A percentile compares a stretch with the other conserved stretches of the same genome.
Evolutionary conservation across 2,888 invertebrate genomes (phyloP).

Genomic region (Lucinisca nassula): DNA sequence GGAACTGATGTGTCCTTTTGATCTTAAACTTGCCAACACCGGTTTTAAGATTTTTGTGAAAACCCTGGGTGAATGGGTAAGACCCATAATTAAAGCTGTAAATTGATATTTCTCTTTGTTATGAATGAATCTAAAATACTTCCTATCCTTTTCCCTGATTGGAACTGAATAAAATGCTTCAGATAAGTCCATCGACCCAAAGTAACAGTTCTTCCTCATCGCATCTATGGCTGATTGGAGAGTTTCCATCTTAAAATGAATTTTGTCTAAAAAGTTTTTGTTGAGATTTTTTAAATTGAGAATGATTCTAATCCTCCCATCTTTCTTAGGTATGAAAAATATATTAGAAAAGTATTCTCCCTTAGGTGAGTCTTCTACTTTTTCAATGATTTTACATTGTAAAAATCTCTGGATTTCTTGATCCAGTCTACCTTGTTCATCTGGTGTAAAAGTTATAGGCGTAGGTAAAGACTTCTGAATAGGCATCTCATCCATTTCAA

Average conservation of each 20-base stretch:
- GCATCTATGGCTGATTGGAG: slow-evolving; percentile 7
- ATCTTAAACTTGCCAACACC: slow-evolving; percentile 8
- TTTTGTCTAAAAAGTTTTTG: neutral
- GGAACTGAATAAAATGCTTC: slow-evolving; percentile 28
- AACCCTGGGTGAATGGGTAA: slow-evolving; percentile 3
- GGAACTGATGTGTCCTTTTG: slow-evolving; percentile 29
- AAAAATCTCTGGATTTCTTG: slow-evolving; percentile 38
- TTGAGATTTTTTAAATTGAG: slow-evolving; percentile 17
- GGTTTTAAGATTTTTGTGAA: slow-evolving; percentile 35
- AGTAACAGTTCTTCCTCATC: slow-evolving; percentile 28
- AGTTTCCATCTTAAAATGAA: slow-evolving; percentile 41
- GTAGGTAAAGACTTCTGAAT: slow-evolving; percentile 22
- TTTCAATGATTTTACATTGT: slow-evolving; percentile 32
- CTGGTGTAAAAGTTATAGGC: slow-evolving; percentile 20
- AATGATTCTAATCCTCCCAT: slow-evolving; percentile 17
- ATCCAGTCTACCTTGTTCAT: slow-evolving; percentile 28
- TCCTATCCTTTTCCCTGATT: neutral
- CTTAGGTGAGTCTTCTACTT: neutral
- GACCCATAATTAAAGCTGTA: slow-evolving; percentile 10
- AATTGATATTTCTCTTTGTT: slow-evolving; percentile 27
- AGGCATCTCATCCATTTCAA: slow-evolving; percentile 35
- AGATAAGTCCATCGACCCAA: slow-evolving; percentile 19
- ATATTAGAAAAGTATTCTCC: slow-evolving; percentile 43
- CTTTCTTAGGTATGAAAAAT: slow-evolving; percentile 23
- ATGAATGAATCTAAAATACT: slow-evolving; percentile 24